Percentiles rank a stretch among this genome's conserved stretches.
Conservation (phyloP, 2,113 vertebrate species). For the Holacanthus passer region DNA sequence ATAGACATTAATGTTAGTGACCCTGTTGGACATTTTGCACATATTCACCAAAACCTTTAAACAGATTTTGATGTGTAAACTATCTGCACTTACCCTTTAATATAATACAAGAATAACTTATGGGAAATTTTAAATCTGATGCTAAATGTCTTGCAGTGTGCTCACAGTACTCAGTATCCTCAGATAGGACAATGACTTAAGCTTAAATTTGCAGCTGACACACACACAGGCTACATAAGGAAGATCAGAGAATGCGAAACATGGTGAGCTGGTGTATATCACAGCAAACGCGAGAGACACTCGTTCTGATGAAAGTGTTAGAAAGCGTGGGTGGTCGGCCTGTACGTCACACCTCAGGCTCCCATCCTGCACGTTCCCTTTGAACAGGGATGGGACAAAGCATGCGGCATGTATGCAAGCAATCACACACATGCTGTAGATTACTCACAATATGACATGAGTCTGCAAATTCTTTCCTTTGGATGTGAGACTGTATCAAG, state of each 20-base stretch:
- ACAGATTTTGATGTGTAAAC: too few species aligned
- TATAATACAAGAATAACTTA: too few species aligned
- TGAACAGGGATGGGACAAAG: background rate
- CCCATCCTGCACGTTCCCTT: background rate
- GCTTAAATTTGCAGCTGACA: background rate
- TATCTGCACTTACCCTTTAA: too few species aligned
- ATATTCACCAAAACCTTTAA: too few species aligned
- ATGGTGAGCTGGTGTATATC: background rate
- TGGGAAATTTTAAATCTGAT: background rate
- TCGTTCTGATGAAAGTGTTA: background rate
- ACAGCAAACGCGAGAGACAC: background rate
- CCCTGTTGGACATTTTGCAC: too few species aligned
- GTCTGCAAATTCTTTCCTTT: constrained; percentile 27
- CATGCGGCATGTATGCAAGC: background rate
- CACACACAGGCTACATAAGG: background rate
- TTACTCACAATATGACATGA: constrained; percentile 25
- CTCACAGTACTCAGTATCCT: too few species aligned
- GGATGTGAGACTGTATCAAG: constrained; percentile 11
- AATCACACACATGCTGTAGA: constrained; percentile 11
- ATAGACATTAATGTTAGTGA: too few species aligned
- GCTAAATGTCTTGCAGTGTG: background rate
- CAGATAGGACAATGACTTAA: too few species aligned
- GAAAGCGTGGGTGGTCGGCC: constrained; percentile 23
- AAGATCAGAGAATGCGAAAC: constrained; percentile 18
- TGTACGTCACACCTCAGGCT: background rate